Percentiles rank a stretch among this genome's conserved stretches.
phyloP scores from a whole-genome alignment of 64 coral and sea anemone genomes.

The Stichodactyla helianthus region DNA sequence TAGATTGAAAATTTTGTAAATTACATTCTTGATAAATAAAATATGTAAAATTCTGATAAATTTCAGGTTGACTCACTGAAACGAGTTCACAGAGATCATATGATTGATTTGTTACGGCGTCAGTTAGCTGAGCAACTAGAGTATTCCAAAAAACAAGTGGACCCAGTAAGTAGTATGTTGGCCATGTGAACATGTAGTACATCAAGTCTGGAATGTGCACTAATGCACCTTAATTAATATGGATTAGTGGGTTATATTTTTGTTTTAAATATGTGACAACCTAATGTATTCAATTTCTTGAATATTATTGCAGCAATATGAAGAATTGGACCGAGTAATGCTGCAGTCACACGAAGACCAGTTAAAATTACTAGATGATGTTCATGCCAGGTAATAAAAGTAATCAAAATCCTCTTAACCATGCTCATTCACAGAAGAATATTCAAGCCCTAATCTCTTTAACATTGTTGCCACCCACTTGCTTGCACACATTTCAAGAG shows the following conservation, averaged over 20 bases:
- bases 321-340: constrained; percentile 73
- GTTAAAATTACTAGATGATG: constrained; percentile 71
- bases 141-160: constrained; percentile 65
- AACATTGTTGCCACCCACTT: no score
- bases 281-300: background rate
- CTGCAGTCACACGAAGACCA: constrained; percentile 71
- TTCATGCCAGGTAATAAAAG: constrained; percentile 74
- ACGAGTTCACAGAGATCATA: constrained; percentile 58
- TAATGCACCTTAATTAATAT: no score
- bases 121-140: constrained; percentile 88
- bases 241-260: no score
- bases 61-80: constrained; percentile 74
- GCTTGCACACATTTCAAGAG: no score
- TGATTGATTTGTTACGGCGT: constrained; percentile 61
- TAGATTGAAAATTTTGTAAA: no score
- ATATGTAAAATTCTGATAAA: background rate
- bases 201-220: no score
- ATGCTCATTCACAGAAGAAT: background rate
- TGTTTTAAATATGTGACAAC: no score
- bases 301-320: constrained; percentile 61
- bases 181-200: no score
- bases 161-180: constrained; percentile 55
- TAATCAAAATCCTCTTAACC: no score
- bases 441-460: no score
- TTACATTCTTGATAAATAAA: no score